phyloP scores from a whole-genome alignment of 53 echinoderm and acorn worm species.

The Astropecten irregularis region DNA sequence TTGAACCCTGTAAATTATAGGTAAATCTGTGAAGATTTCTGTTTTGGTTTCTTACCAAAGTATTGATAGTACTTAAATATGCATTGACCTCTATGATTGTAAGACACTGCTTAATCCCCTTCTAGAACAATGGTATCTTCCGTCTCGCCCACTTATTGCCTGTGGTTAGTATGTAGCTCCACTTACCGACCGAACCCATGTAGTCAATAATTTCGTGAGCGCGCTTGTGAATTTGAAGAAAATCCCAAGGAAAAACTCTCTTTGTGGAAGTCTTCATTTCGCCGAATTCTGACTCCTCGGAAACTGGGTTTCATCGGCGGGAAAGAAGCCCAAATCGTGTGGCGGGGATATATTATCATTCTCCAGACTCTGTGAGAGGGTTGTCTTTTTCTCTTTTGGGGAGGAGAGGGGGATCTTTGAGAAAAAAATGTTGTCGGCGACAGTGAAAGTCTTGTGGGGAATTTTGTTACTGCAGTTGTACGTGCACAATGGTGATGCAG shows the following conservation, averaged over 20 bases:
- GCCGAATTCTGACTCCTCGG: too few species aligned
- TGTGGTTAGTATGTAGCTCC: too few species aligned
- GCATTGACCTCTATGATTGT: too few species aligned
- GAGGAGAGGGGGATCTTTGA: neutral
- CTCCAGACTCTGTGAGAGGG: slow-evolving; percentile 5
- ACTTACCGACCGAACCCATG: too few species aligned
- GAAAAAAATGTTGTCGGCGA: slow-evolving; percentile 44
- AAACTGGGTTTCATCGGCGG: neutral
- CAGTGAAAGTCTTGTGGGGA: slow-evolving; percentile 44
- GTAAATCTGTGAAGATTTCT: too few species aligned
- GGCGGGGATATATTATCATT: neutral
- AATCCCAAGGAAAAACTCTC: too few species aligned
- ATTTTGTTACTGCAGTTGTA: slow-evolving; percentile 32
- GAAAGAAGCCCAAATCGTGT: neutral
- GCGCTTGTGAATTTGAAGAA: too few species aligned
- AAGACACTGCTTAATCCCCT: neutral
- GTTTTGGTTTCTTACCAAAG: too few species aligned
- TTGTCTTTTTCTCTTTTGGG: neutral
- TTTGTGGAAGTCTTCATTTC: too few species aligned
- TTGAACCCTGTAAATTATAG: too few species aligned
- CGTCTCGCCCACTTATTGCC: slow-evolving; percentile 1
- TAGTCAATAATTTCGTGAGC: too few species aligned
- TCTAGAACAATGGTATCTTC: slow-evolving; percentile 9
- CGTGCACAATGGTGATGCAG: slow-evolving; percentile 39
- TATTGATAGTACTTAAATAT: too few species aligned